These are phyloP conservation scores for Melanostoma mellinum DNA, from an alignment of 2,888 invertebrate genomes.

Conservation along the genomic window DNA sequence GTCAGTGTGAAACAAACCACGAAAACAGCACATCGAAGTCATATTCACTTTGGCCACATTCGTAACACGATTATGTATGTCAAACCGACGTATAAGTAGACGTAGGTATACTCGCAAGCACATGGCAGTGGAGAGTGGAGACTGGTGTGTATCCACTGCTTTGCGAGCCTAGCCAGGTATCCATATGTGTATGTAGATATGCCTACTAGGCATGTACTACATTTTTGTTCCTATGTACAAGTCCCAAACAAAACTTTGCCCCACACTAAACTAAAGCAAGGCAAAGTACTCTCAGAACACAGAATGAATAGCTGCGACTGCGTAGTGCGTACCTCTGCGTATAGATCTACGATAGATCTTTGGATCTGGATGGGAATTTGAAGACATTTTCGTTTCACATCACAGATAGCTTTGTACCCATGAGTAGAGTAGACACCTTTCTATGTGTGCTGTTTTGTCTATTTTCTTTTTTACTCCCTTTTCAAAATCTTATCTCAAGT, in stretches of 20 bases:
- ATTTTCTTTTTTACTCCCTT: not conserved
- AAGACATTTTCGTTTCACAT: too few relatives aligned
- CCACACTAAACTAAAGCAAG: slow-evolving; percentile 12
- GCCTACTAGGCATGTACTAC: not conserved
- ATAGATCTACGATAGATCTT: not conserved
- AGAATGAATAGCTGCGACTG: slow-evolving; percentile 38
- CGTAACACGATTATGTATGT: slow-evolving; percentile 63
- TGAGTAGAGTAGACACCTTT: too few relatives aligned
- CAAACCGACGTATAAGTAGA: slow-evolving; percentile 8
- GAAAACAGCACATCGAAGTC: slow-evolving; percentile 24
- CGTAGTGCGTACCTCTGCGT: slow-evolving; percentile 18
- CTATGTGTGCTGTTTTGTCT: not conserved
- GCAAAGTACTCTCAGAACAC: slow-evolving; percentile 6
- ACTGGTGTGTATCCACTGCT: slow-evolving; percentile 18
- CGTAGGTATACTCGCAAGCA: slow-evolving; percentile 1
- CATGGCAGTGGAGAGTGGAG: slow-evolving; percentile 2
- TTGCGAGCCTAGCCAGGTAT: slow-evolving; percentile 7
- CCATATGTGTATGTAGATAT: slow-evolving; percentile 2
- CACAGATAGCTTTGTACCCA: too few relatives aligned
- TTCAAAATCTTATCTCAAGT: too few relatives aligned
- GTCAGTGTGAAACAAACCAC: slow-evolving; percentile 12
- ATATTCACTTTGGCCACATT: slow-evolving; percentile 59
- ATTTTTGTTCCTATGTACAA: not conserved
- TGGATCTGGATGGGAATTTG: too few relatives aligned
- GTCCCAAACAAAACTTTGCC: not conserved